Base-by-base conservation (phyloP, 2,113 vertebrate genomes). In the Thalassoma bifasciatum region DNA sequence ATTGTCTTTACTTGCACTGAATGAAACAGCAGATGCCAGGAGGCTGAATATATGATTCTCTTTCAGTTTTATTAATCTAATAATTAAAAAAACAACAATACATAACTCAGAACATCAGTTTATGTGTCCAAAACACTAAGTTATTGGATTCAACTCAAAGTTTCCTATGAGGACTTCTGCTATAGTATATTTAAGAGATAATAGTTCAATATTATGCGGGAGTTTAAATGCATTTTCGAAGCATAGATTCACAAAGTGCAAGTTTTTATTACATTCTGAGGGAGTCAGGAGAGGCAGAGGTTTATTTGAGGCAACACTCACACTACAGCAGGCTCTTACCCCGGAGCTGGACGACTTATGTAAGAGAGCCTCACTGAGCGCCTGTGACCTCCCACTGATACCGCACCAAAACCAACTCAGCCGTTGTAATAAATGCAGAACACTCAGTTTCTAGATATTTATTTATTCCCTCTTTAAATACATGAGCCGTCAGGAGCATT, bases 261-360 rank as follows among this genome's bases (percentile, higher is more conserved):
- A 38, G 34, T 4, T 59, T 17, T 59, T 59, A 38, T 80, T 54
- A 22, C 24, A 34, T 9, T 62, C 42, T 53, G 42, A 67, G 34
- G 16, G 57, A n/a, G 10, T 19, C 6, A 30, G 22, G 23, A 36
- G 60, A 59, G 62, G 21, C 11, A 22, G 44, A 49, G 50, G 70
- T 75, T 81, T 67, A 72, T 75, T 49, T 66, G 59, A 77, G 69
- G 81, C 53, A 75, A 24, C 37, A 6, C 51, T 78, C 56, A 51
- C 72, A 60, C 69, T 30, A 36, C 66, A 75, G 57, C 62, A 26
- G 51, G 44, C 44, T 75, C 50, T 13, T 52, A 8, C 42, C 82
- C 73, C 5, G 24, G 19, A 63, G 64, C 66, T 65, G 64, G 23
- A 24, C 5, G 19, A 62, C 60, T 85, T 83, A 81, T 70, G 49